Evolutionary conservation across 2,888 invertebrate species (phyloP), one percentile per base, ranked within the genome.

Genomic region (Stenichneumon culpator): DNA sequence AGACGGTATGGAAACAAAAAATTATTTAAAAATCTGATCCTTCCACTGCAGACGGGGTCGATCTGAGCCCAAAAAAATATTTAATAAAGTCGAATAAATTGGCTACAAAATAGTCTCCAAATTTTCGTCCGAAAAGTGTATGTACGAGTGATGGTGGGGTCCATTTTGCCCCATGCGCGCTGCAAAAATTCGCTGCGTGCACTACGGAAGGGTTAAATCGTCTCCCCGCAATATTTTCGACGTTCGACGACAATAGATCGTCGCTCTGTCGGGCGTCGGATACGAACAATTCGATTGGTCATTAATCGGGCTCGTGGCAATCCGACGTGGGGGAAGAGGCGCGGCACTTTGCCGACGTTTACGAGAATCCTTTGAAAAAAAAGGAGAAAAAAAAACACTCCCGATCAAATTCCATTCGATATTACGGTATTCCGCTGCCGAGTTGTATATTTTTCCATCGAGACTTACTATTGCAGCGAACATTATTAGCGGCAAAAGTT

Each of bases 311-410:
- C 19, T 16, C 67, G 52, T 16, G 16, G 67, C 22, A 25, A 47
- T 28, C 60, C 19, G 52, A 52, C 57, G 47, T 36, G 47, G 69
- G 68, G 75, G 81, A 81, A 74, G 44, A 81, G 81, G 81, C 28
- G 81, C 74, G 81, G 74, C 81, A 57, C 22, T 28, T 9, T 22
- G 9, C 6, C 54, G 19, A 57, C 25, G 11, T 68, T 57, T 47
- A 25, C 79, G 9, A 67, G 52, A 65, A 75, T 65, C 32, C 16
- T 14, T 5, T 69, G 32, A 7, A 74, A 47, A 63, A n/a, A 28
- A 47, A 73, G 22, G 19, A 60, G 25, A 52, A 22, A 60, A 73
- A 57, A 54, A 69, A 39, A 68, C 67, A 52, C 52, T 54, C 77
- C 65, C 65, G 22, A 65, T 65, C 5, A 28, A 77, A 44, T 82